A percentile compares a stretch with the other conserved stretches of the same genome.
Evolutionary conservation across 2,888 invertebrate genomes (phyloP).

Genomic region (Caenorhabditis sp.): DNA sequence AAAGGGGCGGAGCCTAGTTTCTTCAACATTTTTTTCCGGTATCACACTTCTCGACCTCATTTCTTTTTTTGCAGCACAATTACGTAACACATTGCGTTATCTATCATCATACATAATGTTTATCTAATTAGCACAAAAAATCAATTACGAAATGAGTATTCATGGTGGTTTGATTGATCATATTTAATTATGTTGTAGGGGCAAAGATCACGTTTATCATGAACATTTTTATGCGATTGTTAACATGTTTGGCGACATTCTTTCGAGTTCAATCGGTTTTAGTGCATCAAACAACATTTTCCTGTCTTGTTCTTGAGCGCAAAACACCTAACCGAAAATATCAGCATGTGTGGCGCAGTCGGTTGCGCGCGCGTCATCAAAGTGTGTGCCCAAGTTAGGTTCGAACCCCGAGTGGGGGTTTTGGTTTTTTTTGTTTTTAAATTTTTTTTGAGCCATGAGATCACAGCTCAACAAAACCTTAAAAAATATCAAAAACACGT

Average conservation of each 20-base stretch:
- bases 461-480: too few relatives aligned
- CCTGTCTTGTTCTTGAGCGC: too few relatives aligned
- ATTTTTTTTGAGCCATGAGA: too few relatives aligned
- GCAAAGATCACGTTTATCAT: neutral
- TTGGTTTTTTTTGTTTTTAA: too few relatives aligned
- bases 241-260: neutral
- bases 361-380: too few relatives aligned
- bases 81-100: neutral
- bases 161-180: neutral
- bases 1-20: too few relatives aligned
- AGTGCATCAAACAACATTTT: too few relatives aligned
- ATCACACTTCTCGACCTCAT: neutral
- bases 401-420: too few relatives aligned
- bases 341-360: too few relatives aligned
- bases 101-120: neutral
- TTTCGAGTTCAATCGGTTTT: neutral
- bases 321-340: too few relatives aligned
- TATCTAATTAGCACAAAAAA: neutral
- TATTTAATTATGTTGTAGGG: neutral
- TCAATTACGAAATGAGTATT: neutral
- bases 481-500: too few relatives aligned
- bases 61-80: neutral
- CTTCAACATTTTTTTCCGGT: neutral
- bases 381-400: too few relatives aligned
- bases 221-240: neutral